Base-by-base conservation (phyloP, 1,140 invertebrate species). In the Paramacrobiotus metropolitanus region DNA sequence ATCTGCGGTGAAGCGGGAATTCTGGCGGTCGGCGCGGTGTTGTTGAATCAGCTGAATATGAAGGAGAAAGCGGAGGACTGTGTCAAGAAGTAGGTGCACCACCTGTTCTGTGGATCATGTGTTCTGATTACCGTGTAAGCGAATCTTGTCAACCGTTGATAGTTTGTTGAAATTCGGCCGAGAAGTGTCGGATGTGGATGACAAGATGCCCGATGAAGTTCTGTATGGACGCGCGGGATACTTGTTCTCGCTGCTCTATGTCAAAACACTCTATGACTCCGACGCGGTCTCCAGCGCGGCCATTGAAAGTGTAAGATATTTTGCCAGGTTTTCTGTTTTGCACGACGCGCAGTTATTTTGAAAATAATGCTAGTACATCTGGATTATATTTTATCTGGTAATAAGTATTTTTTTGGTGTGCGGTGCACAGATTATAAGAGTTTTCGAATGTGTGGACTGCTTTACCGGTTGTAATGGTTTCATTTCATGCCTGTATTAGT, bases 141-240 rank as follows among this genome's bases (percentile, higher is more conserved):
- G n/a, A 21, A 20, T 21, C 59, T n/a, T n/a, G n/a, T n/a, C n/a
- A n/a, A n/a, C n/a, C 62, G 1, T 63, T 64, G 28, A 29, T 44
- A 59, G 60, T 28, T n/a, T 60, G 63, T 21, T 30, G 30, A 45
- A 60, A 31, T 60, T 20, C 20, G 15, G 1, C 28, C 48, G 48
- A 9, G 24, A 30, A 48, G 44, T 29, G 31, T 65, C 29, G 30
- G 31, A 44, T 20, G 2, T 30, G 15, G 24, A 59, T 61, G 55
- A 20, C 21, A 24, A 76, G 61, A 68, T 83, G 31, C 80, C 84
- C 1, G 84, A 90, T 78, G 87, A 91, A 74, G 68, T 88, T 30
- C 72, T 92, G 3, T 89, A 86, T 77, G 87, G 88, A 21, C 77
- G 85, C 69, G 78, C 77, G 69, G 88, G 88, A 29, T 90, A 86